These are phyloP conservation scores for Corythaeola cristata DNA, from an alignment of 2,113 vertebrate genomes.

Conservation along the genomic window DNA sequence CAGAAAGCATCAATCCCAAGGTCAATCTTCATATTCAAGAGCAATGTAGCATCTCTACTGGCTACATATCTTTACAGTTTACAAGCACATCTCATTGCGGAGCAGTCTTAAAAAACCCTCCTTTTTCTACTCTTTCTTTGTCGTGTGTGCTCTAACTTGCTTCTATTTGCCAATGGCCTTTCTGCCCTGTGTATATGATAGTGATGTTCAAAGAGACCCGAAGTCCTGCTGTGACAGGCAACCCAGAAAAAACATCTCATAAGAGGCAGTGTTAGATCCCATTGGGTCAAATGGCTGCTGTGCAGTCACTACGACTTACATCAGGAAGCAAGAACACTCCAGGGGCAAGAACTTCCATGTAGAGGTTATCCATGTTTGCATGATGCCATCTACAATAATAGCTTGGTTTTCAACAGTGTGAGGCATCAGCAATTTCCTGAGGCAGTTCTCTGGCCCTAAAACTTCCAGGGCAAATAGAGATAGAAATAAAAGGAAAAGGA, in stretches of 20 bases:
- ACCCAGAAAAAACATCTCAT: slow-evolving; percentile 35
- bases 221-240: slow-evolving; percentile 14
- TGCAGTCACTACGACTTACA: slow-evolving; percentile 23
- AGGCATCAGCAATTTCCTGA: not conserved
- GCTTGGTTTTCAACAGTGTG: not conserved
- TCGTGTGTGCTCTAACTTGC: not conserved
- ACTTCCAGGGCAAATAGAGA: not conserved
- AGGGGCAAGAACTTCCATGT: not conserved
- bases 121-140: not conserved
- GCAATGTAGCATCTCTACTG: not conserved
- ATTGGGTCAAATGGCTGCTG: slow-evolving; percentile 10
- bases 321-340: slow-evolving; percentile 27
- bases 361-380: not conserved
- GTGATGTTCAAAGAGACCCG: not conserved
- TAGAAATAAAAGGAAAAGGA: not conserved
- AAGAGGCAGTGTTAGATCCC: not conserved
- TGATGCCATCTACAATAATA: not conserved
- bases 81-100: not conserved
- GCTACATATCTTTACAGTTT: not conserved
- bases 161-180: not conserved
- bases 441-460: not conserved
- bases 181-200: not conserved
- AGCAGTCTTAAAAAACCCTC: not conserved
- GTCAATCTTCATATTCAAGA: not conserved
- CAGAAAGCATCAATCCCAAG: not conserved